Conservation (phyloP, 2,797 vertebrate genomes). For the Luscinia megarhynchos region DNA sequence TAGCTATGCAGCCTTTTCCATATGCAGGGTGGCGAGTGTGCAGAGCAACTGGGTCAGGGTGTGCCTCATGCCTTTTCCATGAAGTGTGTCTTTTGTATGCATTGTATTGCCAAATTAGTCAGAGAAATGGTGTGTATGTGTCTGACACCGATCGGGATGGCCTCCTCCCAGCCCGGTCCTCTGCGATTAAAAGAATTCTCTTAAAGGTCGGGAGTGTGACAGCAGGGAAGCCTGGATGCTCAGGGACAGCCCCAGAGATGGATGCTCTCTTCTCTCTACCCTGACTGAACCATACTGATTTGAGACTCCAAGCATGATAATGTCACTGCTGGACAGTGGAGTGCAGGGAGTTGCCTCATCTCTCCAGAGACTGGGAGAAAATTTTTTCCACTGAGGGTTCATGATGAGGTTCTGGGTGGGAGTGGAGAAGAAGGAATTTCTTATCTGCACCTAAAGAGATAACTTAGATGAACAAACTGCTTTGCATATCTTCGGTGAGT, state of each 20-base stretch:
- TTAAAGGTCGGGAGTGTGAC: neutral
- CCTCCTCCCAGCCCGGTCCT: neutral
- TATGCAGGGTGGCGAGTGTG: neutral
- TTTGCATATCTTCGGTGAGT: neutral
- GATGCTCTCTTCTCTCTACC: neutral
- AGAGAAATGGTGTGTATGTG: neutral
- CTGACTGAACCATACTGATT: neutral
- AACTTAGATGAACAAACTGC: neutral
- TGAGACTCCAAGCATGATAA: neutral
- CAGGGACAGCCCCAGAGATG: neutral
- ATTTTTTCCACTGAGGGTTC: neutral
- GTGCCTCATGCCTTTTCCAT: slow-evolving; percentile 54
- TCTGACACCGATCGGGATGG: neutral
- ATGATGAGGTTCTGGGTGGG: neutral
- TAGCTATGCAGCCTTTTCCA: neutral
- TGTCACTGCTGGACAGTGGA: neutral
- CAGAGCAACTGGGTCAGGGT: slow-evolving; percentile 4
- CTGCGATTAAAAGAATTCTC: neutral
- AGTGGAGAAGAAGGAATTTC: slow-evolving; percentile 6
- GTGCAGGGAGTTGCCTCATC: neutral
- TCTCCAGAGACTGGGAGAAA: neutral
- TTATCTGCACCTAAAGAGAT: slow-evolving; percentile 18
- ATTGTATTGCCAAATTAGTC: slow-evolving; percentile 27
- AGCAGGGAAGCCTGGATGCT: neutral
- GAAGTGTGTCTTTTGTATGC: slow-evolving; percentile 20